Evolutionary conservation across 92 coral and sea anemone genomes (phyloP), one percentile per base, ranked within the genome.

Genomic region (Desmophyllum pertusum): DNA sequence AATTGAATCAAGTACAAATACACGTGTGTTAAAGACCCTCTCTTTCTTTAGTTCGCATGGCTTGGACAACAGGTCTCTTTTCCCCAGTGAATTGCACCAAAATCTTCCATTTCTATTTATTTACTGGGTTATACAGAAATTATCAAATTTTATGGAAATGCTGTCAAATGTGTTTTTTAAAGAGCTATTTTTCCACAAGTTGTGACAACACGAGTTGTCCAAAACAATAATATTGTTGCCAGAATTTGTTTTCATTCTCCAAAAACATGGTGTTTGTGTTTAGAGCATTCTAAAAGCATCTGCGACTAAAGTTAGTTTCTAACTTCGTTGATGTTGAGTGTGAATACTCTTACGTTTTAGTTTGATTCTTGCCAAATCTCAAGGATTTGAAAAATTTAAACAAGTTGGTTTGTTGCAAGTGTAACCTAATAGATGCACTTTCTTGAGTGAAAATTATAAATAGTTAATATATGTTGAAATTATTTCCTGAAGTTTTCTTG

Each of bases 391-490:
- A 31, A 3, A 27, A 10, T 25, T 57, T 23, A 23, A 55, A 23
- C 63, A 55, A 55, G 36, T 21, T 51, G 40, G 21, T 31, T 48
- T 75, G 64, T 33, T 50, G 23, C 43, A 38, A 19, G 10, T 17
- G 6, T 5, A 65, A 31, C 42, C 4, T 37, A 19, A 69, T 10
- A 21, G 2, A 19, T 30, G 65, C 51, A 31, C 75, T 50, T 35
- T 65, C 36, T 33, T 14, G 36, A 65, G 74, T 9, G 59, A 41
- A 59, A 50, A 80, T 19, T 80, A 43, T 13, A 11, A 36, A 13
- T 46, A 67, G 45, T 80, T 67, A 46, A 67, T 67, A 45, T 79
- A 45, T 67, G 75, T 21, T 18, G 46, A 50, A 67, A 33, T 33
- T 10, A 78, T 52, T 78, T 63, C 23, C 37, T 31, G 27, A 10